Conservation (phyloP, 2,113 vertebrate species). For the Silurus glanis region DNA sequence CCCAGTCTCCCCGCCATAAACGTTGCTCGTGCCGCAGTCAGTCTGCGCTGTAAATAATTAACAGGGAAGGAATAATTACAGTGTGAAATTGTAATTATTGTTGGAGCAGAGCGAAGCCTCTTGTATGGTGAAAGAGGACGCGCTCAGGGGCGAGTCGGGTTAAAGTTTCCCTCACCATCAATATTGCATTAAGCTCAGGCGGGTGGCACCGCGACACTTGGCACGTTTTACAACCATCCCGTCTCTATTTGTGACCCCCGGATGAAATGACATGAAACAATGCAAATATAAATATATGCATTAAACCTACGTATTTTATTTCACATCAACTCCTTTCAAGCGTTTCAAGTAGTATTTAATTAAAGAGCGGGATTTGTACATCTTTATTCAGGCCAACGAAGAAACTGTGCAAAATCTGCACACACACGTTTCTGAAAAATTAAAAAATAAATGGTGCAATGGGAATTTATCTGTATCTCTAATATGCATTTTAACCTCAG, state of each 20-base stretch:
- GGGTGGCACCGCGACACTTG: conserved; percentile 39
- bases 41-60: conserved; percentile 84
- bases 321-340: not conserved
- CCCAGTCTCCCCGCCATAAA: conserved; percentile 71
- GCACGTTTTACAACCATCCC: conserved; percentile 45
- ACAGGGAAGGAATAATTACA: conserved; percentile 90
- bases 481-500: not conserved
- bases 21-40: conserved; percentile 71
- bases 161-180: conserved; percentile 67
- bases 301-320: not conserved
- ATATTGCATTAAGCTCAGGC: conserved; percentile 73
- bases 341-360: not conserved
- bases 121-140: conserved; percentile 71
- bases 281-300: not conserved
- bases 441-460: not conserved
- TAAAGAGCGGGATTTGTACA: not conserved
- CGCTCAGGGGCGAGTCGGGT: conserved; percentile 67
- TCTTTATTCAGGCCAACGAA: not conserved
- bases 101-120: conserved; percentile 64
- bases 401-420: too few relatives aligned
- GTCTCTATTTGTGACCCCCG: conserved; percentile 41
- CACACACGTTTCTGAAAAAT: too few relatives aligned
- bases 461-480: not conserved
- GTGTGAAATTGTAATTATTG: conserved; percentile 86
- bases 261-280: conserved; percentile 15